Evolutionary conservation across 2,888 invertebrate genomes (phyloP).

Genomic region (Agonopterix subpropinquella): DNA sequence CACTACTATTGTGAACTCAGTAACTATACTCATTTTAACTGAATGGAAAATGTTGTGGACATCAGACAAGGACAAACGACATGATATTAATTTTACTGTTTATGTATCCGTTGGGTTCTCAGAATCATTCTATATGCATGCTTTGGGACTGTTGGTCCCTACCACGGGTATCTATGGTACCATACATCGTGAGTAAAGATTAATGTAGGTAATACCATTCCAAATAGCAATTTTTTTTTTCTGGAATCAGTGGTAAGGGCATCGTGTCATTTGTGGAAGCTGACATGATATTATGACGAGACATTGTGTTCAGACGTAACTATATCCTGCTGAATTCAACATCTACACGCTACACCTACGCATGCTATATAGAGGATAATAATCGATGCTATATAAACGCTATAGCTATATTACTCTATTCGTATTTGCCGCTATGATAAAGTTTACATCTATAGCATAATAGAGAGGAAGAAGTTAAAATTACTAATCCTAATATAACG

Average conservation of each 20-base stretch:
- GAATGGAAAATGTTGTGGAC: constrained; percentile 18
- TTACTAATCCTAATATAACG: constrained; percentile 32
- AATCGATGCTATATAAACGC: constrained; percentile 29
- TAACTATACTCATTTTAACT: constrained; percentile 19
- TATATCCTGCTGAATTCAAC: constrained; percentile 57
- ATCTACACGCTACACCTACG: constrained; percentile 38
- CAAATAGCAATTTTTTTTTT: too few relatives aligned
- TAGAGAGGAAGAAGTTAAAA: constrained; percentile 37
- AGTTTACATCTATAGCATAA: constrained; percentile 24
- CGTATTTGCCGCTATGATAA: constrained; percentile 38
- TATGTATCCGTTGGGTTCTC: constrained; percentile 20
- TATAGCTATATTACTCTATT: constrained; percentile 11
- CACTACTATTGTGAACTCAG: too few relatives aligned
- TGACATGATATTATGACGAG: not conserved
- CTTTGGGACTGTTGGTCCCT: constrained; percentile 23
- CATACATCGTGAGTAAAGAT: not conserved
- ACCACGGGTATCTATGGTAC: constrained; percentile 10
- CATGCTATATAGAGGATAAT: constrained; percentile 40
- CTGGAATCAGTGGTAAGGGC: too few relatives aligned
- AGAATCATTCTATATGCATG: constrained; percentile 35
- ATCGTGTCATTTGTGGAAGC: too few relatives aligned
- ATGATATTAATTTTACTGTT: constrained; percentile 45
- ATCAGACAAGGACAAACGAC: constrained; percentile 39
- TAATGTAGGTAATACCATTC: not conserved
- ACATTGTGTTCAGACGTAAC: constrained; percentile 44